A percentile compares a stretch with the other conserved stretches of the same genome.
Evolutionary conservation across 2,797 vertebrate genomes (phyloP).

Genomic region (Pyrocephalus nanus): DNA sequence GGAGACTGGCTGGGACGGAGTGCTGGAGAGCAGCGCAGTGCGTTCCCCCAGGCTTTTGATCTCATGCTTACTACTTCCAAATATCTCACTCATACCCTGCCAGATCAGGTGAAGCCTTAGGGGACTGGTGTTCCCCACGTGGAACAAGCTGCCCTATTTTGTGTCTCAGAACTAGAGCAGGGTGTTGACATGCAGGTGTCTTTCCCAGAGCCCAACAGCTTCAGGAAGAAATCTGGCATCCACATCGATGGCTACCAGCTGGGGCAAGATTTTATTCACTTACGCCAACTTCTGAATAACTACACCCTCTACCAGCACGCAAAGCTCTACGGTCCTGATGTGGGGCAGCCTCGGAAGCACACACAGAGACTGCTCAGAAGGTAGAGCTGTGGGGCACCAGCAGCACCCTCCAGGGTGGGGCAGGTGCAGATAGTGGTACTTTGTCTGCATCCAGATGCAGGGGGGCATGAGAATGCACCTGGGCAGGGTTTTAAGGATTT

Average conservation of each 20-base stretch:
- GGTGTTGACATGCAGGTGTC: accelerated
- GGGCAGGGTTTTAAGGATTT: not conserved
- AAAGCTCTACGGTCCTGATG: conserved; percentile 88
- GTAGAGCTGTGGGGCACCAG: conserved; percentile 66
- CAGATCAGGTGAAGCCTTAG: not conserved
- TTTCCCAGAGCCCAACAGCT: conserved; percentile 92
- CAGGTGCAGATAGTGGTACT: accelerated
- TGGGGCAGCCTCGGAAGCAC: conserved; percentile 84
- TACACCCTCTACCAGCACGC: conserved; percentile 75
- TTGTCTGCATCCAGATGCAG: not conserved
- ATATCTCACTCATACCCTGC: accelerated
- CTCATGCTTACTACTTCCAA: not conserved
- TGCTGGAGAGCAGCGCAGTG: accelerated
- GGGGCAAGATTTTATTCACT: conserved; percentile 84
- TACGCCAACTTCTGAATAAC: conserved; percentile 81
- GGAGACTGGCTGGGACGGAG: not conserved
- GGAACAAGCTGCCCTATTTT: not conserved
- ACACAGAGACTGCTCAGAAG: conserved; percentile 79
- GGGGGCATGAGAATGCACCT: not conserved
- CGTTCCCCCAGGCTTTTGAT: accelerated
- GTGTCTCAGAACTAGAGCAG: accelerated
- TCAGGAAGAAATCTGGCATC: conserved; percentile 88
- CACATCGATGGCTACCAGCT: conserved; percentile 85
- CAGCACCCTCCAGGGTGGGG: not conserved
- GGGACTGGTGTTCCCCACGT: not conserved